A percentile compares a stretch with the other conserved stretches of the same genome.
Conservation (phyloP, 2,113 vertebrate genomes). For the Hydrolagus affinis region DNA sequence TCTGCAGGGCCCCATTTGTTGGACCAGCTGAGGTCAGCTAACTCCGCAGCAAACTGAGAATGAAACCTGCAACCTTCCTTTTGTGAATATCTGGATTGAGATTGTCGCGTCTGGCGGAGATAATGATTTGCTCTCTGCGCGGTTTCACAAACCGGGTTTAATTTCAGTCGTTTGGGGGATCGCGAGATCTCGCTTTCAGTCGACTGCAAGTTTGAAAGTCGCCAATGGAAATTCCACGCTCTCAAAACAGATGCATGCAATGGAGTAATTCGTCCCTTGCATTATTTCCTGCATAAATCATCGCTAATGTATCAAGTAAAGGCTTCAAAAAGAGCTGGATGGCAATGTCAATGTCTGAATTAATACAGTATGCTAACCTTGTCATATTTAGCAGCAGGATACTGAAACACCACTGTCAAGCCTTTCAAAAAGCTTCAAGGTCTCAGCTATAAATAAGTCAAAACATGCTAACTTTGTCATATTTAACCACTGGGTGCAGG, state of each 20-base stretch:
- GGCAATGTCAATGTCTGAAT: conserved; percentile 28
- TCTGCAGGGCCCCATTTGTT: not conserved
- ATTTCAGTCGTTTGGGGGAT: not conserved
- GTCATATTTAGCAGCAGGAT: conserved; percentile 26
- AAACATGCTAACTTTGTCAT: conserved; percentile 26
- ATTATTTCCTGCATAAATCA: conserved; percentile 1
- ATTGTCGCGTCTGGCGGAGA: not conserved
- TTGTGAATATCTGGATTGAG: too few relatives aligned
- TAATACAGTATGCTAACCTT: conserved; percentile 21
- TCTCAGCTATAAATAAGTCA: conserved; percentile 31
- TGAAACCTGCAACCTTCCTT: not conserved
- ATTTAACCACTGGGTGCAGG: conserved; percentile 16
- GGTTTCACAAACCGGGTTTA: not conserved
- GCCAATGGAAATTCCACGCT: not conserved
- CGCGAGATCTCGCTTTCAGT: not conserved
- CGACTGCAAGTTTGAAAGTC: not conserved
- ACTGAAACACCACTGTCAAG: conserved; percentile 21
- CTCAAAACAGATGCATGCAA: not conserved
- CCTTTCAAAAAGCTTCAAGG: conserved; percentile 22
- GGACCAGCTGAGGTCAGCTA: not conserved
- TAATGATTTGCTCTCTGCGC: not conserved
- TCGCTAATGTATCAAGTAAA: conserved; percentile 1
- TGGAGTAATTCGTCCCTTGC: not conserved
- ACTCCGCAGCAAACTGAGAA: not conserved
- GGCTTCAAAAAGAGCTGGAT: conserved; percentile 13